These are phyloP conservation scores for Lycocerus yunnanus DNA, from an alignment of 2,888 invertebrate species.

Conservation along the genomic window DNA sequence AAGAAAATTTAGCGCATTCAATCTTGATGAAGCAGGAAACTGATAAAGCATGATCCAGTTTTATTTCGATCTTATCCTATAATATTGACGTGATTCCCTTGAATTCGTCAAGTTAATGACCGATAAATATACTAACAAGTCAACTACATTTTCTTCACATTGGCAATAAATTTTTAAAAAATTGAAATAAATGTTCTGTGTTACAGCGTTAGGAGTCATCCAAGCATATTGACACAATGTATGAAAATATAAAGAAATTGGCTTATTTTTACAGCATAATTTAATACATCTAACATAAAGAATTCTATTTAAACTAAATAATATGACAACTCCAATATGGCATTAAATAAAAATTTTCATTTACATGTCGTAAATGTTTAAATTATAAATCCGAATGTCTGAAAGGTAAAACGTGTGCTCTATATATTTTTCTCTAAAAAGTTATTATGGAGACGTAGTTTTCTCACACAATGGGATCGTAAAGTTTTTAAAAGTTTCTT, in stretches of 20 bases:
- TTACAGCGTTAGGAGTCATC: not conserved
- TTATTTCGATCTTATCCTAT: too few species aligned
- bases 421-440: conserved; percentile 16
- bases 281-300: not conserved
- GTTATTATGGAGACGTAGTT: conserved; percentile 15
- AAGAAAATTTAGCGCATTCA: too few species aligned
- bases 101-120: too few species aligned
- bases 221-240: not conserved
- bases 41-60: too few species aligned
- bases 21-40: too few species aligned
- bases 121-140: not conserved
- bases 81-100: too few species aligned
- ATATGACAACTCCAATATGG: not conserved
- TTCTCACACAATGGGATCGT: conserved; percentile 22
- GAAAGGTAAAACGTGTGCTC: conserved; percentile 2
- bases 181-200: not conserved
- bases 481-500: conserved; percentile 29
- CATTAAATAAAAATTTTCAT: not conserved
- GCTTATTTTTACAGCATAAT: not conserved
- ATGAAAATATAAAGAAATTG: not conserved
- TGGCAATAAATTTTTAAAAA: not conserved
- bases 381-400: conserved; percentile 1
- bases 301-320: not conserved
- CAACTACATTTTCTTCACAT: not conserved
- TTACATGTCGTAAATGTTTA: conserved; percentile 3